phyloP scores from a whole-genome alignment of 2,888 invertebrate species.

The Diarsia dahlii region DNA sequence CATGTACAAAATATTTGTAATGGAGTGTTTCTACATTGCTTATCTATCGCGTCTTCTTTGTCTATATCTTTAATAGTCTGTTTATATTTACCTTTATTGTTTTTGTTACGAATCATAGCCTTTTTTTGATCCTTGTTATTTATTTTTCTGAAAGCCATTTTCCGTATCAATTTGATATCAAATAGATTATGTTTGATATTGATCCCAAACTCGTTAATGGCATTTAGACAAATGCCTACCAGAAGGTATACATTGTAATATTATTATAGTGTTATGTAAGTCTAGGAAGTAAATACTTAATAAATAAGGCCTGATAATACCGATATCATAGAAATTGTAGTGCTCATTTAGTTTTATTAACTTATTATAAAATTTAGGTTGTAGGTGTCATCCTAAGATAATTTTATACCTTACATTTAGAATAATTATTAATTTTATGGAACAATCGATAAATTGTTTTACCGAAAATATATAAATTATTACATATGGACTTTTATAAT shows the following conservation, averaged over 20 bases:
- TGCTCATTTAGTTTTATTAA: constrained; percentile 69
- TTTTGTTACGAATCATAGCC: constrained; percentile 31
- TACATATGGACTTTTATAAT: not conserved
- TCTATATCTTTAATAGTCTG: constrained; percentile 25
- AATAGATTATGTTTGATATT: not conserved
- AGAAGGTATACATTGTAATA: constrained; percentile 49
- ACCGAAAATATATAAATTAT: not conserved
- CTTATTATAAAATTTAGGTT: constrained; percentile 55
- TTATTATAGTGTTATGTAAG: constrained; percentile 50
- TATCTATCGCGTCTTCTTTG: constrained; percentile 31
- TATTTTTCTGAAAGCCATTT: constrained; percentile 58
- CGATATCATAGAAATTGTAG: constrained; percentile 66
- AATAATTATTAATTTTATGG: constrained; percentile 33
- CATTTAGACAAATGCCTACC: constrained; percentile 62
- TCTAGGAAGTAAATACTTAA: constrained; percentile 52
- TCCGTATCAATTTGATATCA: constrained; percentile 9
- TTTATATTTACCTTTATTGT: constrained; percentile 23
- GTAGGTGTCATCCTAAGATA: constrained; percentile 60
- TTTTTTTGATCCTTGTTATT: constrained; percentile 41
- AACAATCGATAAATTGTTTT: not conserved
- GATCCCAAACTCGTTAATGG: constrained; percentile 58
- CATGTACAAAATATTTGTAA: constrained; percentile 43
- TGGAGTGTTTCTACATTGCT: constrained; percentile 58
- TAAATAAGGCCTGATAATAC: constrained; percentile 59
- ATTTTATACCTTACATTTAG: constrained; percentile 56